These are phyloP conservation scores for Chaetogeoica ovagalla DNA, from an alignment of 2,888 invertebrate species.

Conservation along the genomic window DNA sequence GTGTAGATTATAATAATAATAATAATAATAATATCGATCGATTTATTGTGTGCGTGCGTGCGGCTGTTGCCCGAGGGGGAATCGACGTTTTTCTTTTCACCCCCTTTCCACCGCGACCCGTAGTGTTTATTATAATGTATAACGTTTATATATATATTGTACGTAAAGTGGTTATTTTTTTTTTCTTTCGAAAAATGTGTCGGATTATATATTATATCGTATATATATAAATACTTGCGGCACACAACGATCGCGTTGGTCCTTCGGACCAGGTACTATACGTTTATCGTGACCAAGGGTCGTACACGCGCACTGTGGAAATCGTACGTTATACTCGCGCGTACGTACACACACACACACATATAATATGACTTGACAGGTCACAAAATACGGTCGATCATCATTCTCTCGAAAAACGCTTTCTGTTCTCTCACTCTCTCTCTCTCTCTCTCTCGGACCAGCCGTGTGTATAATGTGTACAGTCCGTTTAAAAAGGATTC, in stretches of 20 bases:
- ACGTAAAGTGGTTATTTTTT: constrained; percentile 16
- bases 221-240: too few species aligned
- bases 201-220: constrained; percentile 14
- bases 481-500: too few species aligned
- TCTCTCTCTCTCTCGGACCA: too few species aligned
- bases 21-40: background rate
- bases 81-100: background rate
- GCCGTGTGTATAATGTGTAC: too few species aligned
- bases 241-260: background rate
- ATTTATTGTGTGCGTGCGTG: background rate
- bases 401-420: constrained; percentile 13
- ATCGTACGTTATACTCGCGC: background rate
- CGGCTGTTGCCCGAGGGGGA: background rate
- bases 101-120: background rate
- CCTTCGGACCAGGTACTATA: constrained; percentile 12
- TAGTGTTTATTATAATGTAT: background rate
- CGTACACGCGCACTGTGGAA: background rate
- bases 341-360: too few species aligned
- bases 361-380: constrained; percentile 18
- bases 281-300: constrained; percentile 29
- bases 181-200: constrained; percentile 27
- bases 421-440: too few species aligned
- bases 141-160: background rate
- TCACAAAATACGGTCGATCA: constrained; percentile 35
- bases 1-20: too few species aligned